These are phyloP conservation scores for Bovichtus variegatus DNA, from an alignment of 2,797 vertebrate genomes.

Conservation along the genomic window DNA sequence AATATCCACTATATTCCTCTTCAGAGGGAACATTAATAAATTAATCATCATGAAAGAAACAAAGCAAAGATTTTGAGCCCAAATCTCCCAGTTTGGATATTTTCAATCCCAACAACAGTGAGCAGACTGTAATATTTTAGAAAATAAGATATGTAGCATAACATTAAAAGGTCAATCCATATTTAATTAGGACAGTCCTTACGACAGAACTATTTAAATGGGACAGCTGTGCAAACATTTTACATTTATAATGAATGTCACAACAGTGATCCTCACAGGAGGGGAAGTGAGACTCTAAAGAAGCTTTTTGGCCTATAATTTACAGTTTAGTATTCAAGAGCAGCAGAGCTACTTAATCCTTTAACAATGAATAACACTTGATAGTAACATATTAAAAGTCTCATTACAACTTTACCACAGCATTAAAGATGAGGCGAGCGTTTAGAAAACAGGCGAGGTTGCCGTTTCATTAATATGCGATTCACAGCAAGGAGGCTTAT, in stretches of 20 bases:
- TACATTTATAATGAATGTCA: not conserved
- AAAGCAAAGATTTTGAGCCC: not conserved
- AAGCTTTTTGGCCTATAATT: not conserved
- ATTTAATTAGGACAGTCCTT: not conserved
- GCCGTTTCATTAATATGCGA: slow-evolving; percentile 23
- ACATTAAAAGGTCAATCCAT: not conserved
- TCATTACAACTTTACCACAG: slow-evolving; percentile 1
- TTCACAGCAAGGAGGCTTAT: slow-evolving; percentile 11
- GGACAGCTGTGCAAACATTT: not conserved
- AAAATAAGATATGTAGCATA: not conserved
- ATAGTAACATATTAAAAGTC: slow-evolving; percentile 7
- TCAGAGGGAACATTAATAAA: not conserved
- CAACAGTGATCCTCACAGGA: not conserved
- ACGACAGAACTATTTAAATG: not conserved
- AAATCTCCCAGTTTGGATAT: not conserved
- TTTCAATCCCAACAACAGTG: not conserved
- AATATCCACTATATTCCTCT: not conserved
- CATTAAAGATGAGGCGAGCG: slow-evolving; percentile 22
- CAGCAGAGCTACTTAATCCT: slow-evolving; percentile 3
- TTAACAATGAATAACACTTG: slow-evolving; percentile 27
- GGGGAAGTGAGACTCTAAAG: not conserved
- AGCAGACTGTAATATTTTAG: too few relatives aligned
- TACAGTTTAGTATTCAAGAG: not conserved
- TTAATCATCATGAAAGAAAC: not conserved
- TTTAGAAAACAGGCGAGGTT: slow-evolving; percentile 10